phyloP scores from a whole-genome alignment of 2,797 vertebrate species.

The Alcedo atthis region DNA sequence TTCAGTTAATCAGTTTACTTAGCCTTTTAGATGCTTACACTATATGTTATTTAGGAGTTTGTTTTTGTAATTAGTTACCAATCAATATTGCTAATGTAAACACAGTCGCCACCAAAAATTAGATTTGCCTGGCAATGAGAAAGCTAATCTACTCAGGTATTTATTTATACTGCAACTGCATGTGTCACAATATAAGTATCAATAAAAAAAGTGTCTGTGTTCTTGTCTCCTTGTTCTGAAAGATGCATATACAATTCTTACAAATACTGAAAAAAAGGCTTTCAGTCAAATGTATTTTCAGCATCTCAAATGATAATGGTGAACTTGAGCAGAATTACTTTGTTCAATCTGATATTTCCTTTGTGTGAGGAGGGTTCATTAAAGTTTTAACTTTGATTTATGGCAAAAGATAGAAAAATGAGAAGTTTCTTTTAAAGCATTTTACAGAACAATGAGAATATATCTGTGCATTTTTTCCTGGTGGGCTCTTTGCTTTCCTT shows the following conservation, averaged over 20 bases:
- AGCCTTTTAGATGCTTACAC: not conserved
- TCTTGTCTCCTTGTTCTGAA: not conserved
- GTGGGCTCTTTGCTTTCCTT: not conserved
- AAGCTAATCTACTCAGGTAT: not conserved
- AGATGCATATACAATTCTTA: not conserved
- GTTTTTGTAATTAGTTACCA: not conserved
- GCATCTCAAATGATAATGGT: not conserved
- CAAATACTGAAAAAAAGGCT: not conserved
- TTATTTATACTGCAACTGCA: not conserved
- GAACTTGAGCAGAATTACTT: not conserved
- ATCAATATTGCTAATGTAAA: not conserved
- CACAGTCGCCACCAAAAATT: not conserved
- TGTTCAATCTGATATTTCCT: not conserved
- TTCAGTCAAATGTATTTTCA: not conserved
- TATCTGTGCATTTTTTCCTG: not conserved
- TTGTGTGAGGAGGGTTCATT: not conserved
- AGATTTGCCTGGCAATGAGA: not conserved
- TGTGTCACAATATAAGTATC: not conserved
- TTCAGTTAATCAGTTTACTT: not conserved
- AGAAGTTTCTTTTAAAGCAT: not conserved
- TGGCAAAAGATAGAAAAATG: not conserved
- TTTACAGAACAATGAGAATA: not conserved
- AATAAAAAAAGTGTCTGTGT: not conserved
- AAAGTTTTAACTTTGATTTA: not conserved
- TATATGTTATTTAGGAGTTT: not conserved